These are phyloP conservation scores for Aphis gossypii DNA, from an alignment of 1,140 invertebrate species.

Conservation along the genomic window DNA sequence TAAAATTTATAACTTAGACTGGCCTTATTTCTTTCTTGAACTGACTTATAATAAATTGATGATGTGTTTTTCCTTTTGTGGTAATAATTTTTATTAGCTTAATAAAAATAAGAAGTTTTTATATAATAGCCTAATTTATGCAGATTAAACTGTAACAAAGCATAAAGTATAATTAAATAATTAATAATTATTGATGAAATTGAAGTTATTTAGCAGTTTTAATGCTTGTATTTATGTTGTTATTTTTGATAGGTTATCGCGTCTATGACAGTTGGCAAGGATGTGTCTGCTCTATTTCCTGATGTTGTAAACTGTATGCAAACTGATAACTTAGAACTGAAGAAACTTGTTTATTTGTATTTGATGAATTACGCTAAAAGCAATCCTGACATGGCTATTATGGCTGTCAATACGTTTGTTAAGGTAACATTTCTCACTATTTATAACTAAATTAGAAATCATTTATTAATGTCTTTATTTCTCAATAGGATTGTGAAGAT, in stretches of 20 bases:
- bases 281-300: conserved; percentile 94
- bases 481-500: conserved; percentile 95
- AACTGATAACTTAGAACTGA: conserved; percentile 98
- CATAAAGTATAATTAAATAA: not conserved
- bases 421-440: conserved; percentile 74
- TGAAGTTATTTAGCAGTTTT: not conserved
- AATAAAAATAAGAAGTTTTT: not conserved
- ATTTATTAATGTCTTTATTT: conserved; percentile 36
- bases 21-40: too few species aligned
- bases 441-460: not conserved
- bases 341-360: conserved; percentile 99
- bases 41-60: too few species aligned
- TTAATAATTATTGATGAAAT: not conserved
- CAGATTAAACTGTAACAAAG: not conserved
- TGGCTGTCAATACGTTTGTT: conserved; percentile 99
- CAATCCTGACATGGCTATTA: conserved; percentile 99
- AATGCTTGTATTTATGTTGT: not conserved
- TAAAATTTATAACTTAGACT: too few species aligned
- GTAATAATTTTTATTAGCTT: too few species aligned
- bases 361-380: conserved; percentile 99
- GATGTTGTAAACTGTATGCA: conserved; percentile 99
- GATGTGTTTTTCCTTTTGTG: too few species aligned
- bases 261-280: conserved; percentile 99
- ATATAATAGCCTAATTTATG: not conserved
- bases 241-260: conserved; percentile 87